Base-by-base conservation (phyloP, 2,797 vertebrate species). In the Hybognathus amarus region DNA sequence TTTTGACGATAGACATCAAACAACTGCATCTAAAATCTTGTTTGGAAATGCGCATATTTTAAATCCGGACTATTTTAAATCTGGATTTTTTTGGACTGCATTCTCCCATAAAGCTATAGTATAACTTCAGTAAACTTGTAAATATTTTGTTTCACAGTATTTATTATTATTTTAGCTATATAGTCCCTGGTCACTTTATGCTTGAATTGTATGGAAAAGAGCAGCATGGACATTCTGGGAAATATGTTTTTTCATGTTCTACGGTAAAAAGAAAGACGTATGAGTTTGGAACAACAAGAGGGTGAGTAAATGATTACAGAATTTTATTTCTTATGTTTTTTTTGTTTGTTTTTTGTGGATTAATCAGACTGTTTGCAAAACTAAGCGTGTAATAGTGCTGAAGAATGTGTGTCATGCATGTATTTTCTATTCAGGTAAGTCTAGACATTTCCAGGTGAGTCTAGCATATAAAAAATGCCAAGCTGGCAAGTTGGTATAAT, bases 401-500 rank as follows among this genome's bases (percentile, higher is more conserved):
- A 22, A 61, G 45, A 64, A 81, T 73, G 15, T 63, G 42, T 64
- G 80, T 64, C 59, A 64, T 82, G 17, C 15, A 75, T 42, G 80
- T 36, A 54, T 66, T 75, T 66, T 82, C 11, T 82, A n/a, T 76
- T 76, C 7, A 6, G 7, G 61, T 76, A 47, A 76, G 73, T 69
- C 74, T 40, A 47, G 82, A 77, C 83, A 71, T 68, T 68, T 85
- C 22, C 78, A 84, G 73, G 67, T 77, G 40, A 84, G 59, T 36
- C 42, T 70, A 54, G 76, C 69, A 76, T 33, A 79, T 67, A 79
- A 68, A 83, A 47, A 77, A 86, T 73, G 73, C 79, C 59, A 81
- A 52, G 83, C 59, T 82, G 71, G 83, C 77, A 83, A 69, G 66
- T 77, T 83, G 45, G 64, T 77, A 86, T 68, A 76, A 83, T 88